phyloP scores from a whole-genome alignment of 1,140 invertebrate genomes.

The Hylaeus anthracinus region DNA sequence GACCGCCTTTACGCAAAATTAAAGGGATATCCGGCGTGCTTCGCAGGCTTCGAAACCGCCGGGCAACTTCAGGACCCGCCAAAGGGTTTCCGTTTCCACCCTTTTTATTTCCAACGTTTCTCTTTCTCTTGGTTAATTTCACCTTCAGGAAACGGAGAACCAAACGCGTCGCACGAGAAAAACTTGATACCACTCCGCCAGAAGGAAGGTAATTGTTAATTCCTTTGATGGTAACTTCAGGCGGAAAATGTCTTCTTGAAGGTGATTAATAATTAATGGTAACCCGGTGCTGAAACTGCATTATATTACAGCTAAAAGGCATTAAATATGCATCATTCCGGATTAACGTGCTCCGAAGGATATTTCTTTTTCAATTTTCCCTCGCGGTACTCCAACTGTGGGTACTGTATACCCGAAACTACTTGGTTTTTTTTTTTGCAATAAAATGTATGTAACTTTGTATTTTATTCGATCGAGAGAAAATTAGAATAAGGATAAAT shows the following conservation, averaged over 20 bases:
- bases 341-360: not conserved
- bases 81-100: conserved; percentile 6
- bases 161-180: not conserved
- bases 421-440: too few relatives aligned
- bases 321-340: not conserved
- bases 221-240: not conserved
- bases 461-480: too few relatives aligned
- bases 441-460: too few relatives aligned
- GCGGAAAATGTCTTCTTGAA: not conserved
- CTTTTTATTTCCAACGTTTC: not conserved
- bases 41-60: not conserved
- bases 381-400: too few relatives aligned
- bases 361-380: not conserved
- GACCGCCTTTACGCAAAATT: conserved; percentile 27
- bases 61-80: not conserved
- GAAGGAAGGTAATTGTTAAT: not conserved
- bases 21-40: conserved; percentile 44
- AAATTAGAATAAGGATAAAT: too few relatives aligned
- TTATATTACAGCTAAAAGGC: not conserved
- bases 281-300: not conserved
- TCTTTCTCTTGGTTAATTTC: conserved; percentile 7
- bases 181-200: not conserved
- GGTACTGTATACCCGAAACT: too few relatives aligned
- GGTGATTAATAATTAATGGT: not conserved
- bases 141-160: not conserved